phyloP scores from a whole-genome alignment of 2,797 vertebrate genomes.

The Sylvilagus floridanus region DNA sequence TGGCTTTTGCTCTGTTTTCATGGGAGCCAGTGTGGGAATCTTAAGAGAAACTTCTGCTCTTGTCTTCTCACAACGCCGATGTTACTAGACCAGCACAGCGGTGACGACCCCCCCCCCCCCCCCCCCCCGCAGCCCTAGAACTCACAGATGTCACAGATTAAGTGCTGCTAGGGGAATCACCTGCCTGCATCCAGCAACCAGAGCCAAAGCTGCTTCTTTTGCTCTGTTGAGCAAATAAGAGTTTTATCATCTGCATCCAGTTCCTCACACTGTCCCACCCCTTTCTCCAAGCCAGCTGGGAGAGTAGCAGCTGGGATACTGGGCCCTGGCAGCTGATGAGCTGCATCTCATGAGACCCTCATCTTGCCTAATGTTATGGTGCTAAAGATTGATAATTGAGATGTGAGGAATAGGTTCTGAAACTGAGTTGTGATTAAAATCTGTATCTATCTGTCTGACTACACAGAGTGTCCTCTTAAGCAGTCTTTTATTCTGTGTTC shows the following conservation, averaged over 20 bases:
- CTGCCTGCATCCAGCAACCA: background rate
- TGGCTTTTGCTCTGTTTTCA: background rate
- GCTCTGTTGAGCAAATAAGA: background rate
- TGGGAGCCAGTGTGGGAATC: background rate
- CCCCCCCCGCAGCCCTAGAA: background rate
- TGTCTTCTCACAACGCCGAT: background rate
- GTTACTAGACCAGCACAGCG: background rate
- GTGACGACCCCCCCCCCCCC: background rate
- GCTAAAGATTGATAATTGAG: background rate
- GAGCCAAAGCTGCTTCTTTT: background rate
- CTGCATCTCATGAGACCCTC: background rate
- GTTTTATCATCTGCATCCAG: background rate
- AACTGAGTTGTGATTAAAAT: conserved; percentile 34
- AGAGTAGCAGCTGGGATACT: background rate
- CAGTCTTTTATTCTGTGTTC: background rate
- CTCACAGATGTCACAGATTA: background rate
- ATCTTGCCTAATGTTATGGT: background rate
- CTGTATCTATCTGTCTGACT: background rate
- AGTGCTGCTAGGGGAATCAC: background rate
- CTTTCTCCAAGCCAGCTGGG: background rate
- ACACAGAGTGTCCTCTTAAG: background rate
- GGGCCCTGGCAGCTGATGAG: background rate
- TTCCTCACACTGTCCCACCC: background rate
- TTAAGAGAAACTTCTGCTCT: background rate
- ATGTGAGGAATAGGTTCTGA: background rate